Evolutionary conservation across 2,888 invertebrate genomes (phyloP), one percentile per base, ranked within the genome.

Genomic region (Caenorhabditis sp.): DNA sequence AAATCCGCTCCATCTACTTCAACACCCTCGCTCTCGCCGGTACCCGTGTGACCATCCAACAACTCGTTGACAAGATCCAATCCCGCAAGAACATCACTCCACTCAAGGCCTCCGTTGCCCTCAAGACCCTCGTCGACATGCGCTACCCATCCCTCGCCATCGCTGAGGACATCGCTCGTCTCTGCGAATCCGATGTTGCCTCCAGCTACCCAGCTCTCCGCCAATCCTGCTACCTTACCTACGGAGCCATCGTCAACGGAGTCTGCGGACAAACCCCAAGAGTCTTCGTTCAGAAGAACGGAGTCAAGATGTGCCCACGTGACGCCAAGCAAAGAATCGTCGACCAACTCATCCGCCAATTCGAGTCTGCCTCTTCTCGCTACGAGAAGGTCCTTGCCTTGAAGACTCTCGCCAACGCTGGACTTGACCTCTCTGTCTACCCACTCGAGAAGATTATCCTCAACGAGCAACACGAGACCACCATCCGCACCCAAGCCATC

Each of bases 371-470:
- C 41, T 49, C 69, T 14, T 82, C 82, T 70, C 72, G 80, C 56
- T 86, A 87, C 84, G 89, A 91, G 80, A 89, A 90, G 82, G 70
- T 91, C 26, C 86, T 91, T 49, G 86, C 85, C 70, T 85, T 92
- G 70, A 91, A 91, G 84, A 85, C 90, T 38, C 61, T 92, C 61
- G 89, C 88, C 81, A 92, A 92, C 83, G 90, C 91, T 54, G 92
- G 89, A 80, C 80, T 91, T 66, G 90, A 90, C 75, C 72, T 82
- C 59, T 74, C 86, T 61, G 81, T 90, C 58, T 70, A 81, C 70
- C 85, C 87, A 68, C 86, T 92, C 72, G 89, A 91, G 85, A 89
- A 89, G 75, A 90, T 92, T 85, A 88, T 91, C 85, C 49, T 79
- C 66, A 85, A 90, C 88, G 61, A 79, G 56, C 31, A 66, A 19